Evolutionary conservation across 1,140 invertebrate genomes (phyloP), one percentile per base, ranked within the genome.

Genomic region (Maniola jurtina): DNA sequence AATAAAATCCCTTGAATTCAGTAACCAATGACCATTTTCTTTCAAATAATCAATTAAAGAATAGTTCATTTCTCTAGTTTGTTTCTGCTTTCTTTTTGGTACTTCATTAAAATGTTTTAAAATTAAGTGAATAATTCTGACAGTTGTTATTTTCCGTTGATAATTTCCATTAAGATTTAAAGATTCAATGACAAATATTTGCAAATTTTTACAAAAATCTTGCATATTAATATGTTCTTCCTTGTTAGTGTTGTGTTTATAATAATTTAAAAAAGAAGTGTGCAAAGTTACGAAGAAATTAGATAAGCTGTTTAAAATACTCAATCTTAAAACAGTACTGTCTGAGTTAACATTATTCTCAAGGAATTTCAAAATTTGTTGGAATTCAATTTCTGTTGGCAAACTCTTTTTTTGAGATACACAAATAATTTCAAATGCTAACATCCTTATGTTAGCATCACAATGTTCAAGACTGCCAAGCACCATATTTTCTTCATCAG

Each of bases 261-360:
- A 57, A 61, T 61, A 63, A 36, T 74, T 82, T 60, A 74, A n/a
- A 70, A 70, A 80, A 62, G 64, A 61, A 58, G 61, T 54, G 68
- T 87, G 79, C 16, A 84, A 52, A 60, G 76, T 74, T 13, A 45
- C 67, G 16, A 92, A 70, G 65, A 88, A 88, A 35, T 61, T 70
- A 35, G 72, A 82, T 7, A 90, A 71, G 72, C 76, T 81, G 58
- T 82, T 83, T 33, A 91, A 65, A 81, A 84, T 88, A 64, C 67
- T 83, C n/a, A 85, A 71, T 64, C 91, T 84, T 42, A 92, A 73
- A 13, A 90, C 73, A 55, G 86, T 84, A 48, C 80, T 87, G 73
- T 92, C 89, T 34, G 84, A 83, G 59, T 90, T 91, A 8, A 92
- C 58, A 81, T 92, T 92, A 58, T 83, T 70, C 52, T 70, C 50